Conservation (phyloP, 2,113 vertebrate species). For the Ctenodactylus gundi region DNA sequence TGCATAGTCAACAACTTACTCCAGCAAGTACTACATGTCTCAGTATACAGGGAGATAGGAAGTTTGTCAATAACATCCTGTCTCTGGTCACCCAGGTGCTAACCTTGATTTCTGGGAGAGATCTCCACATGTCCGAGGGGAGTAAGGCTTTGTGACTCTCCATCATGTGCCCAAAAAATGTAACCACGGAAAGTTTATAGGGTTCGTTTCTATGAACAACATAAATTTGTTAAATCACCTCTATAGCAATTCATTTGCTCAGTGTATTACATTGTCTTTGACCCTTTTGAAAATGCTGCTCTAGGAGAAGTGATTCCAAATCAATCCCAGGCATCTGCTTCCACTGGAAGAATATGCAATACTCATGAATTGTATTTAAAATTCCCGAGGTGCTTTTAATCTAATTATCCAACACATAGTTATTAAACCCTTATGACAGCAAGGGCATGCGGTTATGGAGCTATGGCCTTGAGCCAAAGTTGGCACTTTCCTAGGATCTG, state of each 20-base stretch:
- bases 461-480: not conserved
- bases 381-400: not conserved
- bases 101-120: not conserved
- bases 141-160: constrained; percentile 1
- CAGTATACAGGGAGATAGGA: not conserved
- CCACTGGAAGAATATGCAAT: not conserved
- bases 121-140: constrained; percentile 11
- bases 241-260: not conserved
- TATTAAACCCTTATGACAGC: not conserved
- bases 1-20: not conserved
- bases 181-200: not conserved
- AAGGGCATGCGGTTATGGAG: not conserved
- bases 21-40: not conserved
- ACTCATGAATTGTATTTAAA: constrained; percentile 17
- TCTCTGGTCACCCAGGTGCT: not conserved
- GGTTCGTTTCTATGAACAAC: not conserved
- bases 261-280: not conserved
- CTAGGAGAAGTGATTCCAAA: not conserved
- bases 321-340: constrained; percentile 11
- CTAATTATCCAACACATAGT: constrained; percentile 1
- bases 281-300: constrained; percentile 13
- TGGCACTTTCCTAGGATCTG: not conserved
- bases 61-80: not conserved
- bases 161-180: constrained; percentile 30
- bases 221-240: not conserved